Percentiles rank a stretch among this genome's conserved stretches.
Evolutionary conservation across 2,113 vertebrate genomes (phyloP).

Genomic region (Malurus elegans): DNA sequence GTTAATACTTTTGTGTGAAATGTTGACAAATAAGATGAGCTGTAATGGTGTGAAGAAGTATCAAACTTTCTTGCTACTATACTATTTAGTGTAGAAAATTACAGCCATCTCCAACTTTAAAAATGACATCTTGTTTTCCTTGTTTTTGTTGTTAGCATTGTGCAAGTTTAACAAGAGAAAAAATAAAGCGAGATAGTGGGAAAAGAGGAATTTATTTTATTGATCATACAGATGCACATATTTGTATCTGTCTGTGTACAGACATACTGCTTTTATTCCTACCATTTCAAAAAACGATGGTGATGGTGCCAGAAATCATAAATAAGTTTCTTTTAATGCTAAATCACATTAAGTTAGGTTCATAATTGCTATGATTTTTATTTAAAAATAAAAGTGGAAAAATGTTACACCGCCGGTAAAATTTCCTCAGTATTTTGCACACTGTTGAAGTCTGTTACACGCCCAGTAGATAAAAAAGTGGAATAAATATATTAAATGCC

Average conservation of each 20-base stretch:
- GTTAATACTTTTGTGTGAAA: background rate
- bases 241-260: background rate
- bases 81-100: background rate
- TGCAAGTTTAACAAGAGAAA: background rate
- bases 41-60: background rate
- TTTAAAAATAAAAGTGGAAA: background rate
- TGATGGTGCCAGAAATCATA: background rate
- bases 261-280: background rate
- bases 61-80: background rate
- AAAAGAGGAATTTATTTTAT: background rate
- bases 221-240: background rate
- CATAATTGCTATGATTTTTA: background rate
- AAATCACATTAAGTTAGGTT: background rate
- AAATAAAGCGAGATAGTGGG: background rate
- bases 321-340: background rate
- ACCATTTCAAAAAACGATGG: background rate
- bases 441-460: background rate
- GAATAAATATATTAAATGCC: background rate
- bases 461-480: background rate
- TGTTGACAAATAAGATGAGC: background rate
- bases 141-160: background rate
- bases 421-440: background rate
- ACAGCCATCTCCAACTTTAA: background rate
- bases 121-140: background rate
- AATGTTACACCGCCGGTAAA: background rate